Evolutionary conservation across 1,140 invertebrate genomes (phyloP), one percentile per base, ranked within the genome.

Genomic region (Eupristina koningsbergeri): DNA sequence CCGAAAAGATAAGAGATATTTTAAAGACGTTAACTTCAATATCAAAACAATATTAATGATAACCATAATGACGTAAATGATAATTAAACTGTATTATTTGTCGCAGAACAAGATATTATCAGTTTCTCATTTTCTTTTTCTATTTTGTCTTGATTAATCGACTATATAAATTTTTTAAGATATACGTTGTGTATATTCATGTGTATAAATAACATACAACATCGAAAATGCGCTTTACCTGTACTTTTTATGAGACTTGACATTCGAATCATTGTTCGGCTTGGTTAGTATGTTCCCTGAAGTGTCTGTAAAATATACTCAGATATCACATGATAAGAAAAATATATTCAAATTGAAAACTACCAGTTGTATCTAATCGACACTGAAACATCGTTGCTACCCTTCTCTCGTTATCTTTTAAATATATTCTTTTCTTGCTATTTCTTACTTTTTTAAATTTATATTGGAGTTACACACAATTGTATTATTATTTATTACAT

Each of bases 201-300:
- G 3, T n/a, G 13, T 63, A 63, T 63, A 63, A 29, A 63, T 63
- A 29, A 8, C 26, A 29, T 3, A 29, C 41, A 34, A 77, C n/a
- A n/a, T n/a, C 8, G 74, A 77, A 77, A 77, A 63, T 77, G 67
- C 67, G 67, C 79, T 64, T 71, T n/a, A n/a, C n/a, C n/a, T n/a
- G n/a, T n/a, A n/a, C n/a, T n/a, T n/a, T n/a, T n/a, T n/a, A n/a
- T n/a, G n/a, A n/a, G n/a, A n/a, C n/a, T n/a, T n/a, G n/a, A n/a
- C n/a, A n/a, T n/a, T n/a, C n/a, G n/a, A n/a, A n/a, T n/a, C n/a
- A n/a, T n/a, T n/a, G n/a, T n/a, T 80, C 47, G 79, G 79, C 67
- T 80, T 80, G 71, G 19, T 31, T 3, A 39, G 19, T 19, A 26
- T 34, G 1, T 29, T 26, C 63, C 31, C 3, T 22, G 22, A 34